A percentile compares a stretch with the other conserved stretches of the same genome.
Evolutionary conservation across 2,888 invertebrate species (phyloP).

Genomic region (Caenorhabditis sp.): DNA sequence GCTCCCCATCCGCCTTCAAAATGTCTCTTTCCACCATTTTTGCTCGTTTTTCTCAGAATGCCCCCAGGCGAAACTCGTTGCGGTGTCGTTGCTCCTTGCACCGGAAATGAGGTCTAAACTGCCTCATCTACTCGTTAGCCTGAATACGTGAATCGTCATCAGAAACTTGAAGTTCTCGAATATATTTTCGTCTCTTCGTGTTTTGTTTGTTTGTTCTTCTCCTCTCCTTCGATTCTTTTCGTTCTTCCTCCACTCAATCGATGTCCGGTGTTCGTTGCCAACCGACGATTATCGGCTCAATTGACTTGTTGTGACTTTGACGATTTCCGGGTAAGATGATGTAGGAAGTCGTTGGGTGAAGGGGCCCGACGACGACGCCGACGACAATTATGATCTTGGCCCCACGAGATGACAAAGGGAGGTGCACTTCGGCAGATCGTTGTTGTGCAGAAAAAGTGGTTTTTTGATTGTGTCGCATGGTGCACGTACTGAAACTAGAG

Average conservation of each 20-base stretch:
- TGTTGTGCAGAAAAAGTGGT: neutral
- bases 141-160: conserved; percentile 13
- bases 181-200: neutral
- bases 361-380: neutral
- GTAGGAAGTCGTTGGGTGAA: conserved; percentile 4
- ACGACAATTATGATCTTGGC: conserved; percentile 1
- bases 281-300: conserved; percentile 47
- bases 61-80: conserved; percentile 5
- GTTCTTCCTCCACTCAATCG: conserved; percentile 2
- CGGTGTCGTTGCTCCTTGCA: neutral
- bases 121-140: neutral
- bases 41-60: conserved; percentile 13
- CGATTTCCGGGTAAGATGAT: conserved; percentile 7
- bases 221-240: neutral
- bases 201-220: conserved; percentile 4
- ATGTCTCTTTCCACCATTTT: neutral
- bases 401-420: conserved; percentile 6
- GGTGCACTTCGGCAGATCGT: neutral
- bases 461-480: neutral
- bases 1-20: neutral
- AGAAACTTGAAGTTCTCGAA: neutral
- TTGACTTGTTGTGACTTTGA: conserved; percentile 30
- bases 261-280: conserved; percentile 16
- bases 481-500: neutral
- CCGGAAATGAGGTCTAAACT: neutral